Percentiles rank a stretch among this genome's conserved stretches.
Conservation (phyloP, 2,113 vertebrate genomes). For the Cinclus cinclus region DNA sequence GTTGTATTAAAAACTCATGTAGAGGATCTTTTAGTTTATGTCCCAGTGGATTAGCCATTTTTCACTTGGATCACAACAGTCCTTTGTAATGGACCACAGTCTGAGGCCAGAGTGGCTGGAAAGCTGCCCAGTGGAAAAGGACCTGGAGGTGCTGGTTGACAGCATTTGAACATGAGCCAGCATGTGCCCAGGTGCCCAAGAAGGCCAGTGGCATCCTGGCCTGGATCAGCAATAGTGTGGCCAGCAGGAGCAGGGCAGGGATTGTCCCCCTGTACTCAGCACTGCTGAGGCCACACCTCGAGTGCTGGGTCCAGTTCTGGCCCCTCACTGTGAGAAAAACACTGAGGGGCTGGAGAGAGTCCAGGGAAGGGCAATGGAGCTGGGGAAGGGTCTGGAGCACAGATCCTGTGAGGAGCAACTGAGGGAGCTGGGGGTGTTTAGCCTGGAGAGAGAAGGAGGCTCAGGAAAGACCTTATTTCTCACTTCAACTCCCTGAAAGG, state of each 20-base stretch:
- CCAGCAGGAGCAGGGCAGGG: background rate
- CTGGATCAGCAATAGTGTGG: fast-evolving
- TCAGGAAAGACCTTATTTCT: too few relatives aligned
- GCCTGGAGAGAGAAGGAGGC: too few relatives aligned
- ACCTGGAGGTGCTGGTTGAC: fast-evolving
- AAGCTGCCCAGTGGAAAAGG: background rate
- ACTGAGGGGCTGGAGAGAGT: too few relatives aligned
- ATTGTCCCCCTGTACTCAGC: background rate
- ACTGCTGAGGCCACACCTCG: too few relatives aligned
- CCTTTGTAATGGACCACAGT: background rate
- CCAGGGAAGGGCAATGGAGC: too few relatives aligned
- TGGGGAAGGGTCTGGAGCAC: too few relatives aligned
- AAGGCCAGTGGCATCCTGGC: background rate
- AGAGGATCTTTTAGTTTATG: background rate
- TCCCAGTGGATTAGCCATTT: background rate
- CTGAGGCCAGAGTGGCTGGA: background rate
- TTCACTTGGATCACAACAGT: background rate
- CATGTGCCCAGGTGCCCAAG: background rate
- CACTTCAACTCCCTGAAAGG: too few relatives aligned
- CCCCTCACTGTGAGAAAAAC: too few relatives aligned
- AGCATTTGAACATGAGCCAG: background rate
- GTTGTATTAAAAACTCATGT: background rate
- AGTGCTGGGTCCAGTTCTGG: too few relatives aligned
- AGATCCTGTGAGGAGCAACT: too few relatives aligned
- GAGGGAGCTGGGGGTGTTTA: too few relatives aligned